These are phyloP conservation scores for Bombus consobrinus DNA, from an alignment of 1,140 invertebrate species.

Conservation along the genomic window DNA sequence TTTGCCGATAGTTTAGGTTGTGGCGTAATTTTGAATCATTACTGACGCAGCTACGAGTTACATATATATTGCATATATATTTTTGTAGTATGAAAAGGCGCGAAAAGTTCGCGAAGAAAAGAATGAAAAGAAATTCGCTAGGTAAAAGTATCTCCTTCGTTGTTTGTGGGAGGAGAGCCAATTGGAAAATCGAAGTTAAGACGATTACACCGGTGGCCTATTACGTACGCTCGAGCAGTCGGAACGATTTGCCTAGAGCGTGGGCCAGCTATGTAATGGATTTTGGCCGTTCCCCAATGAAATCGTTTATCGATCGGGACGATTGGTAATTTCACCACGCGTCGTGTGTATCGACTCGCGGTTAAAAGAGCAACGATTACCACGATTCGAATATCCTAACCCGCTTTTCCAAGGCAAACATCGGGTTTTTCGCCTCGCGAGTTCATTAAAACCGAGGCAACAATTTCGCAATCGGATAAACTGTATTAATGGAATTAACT, in stretches of 20 bases:
- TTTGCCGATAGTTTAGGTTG: too few species aligned
- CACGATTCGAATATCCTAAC: conserved; percentile 5
- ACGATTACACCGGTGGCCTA: conserved; percentile 58
- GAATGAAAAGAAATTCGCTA: conserved; percentile 4
- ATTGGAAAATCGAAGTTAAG: conserved; percentile 67
- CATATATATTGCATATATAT: too few species aligned
- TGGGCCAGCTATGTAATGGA: conserved; percentile 50
- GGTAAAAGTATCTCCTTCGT: conserved; percentile 10
- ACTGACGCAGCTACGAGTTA: too few species aligned
- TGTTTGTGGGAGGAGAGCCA: conserved; percentile 50
- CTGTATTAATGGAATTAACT: background rate
- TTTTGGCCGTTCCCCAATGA: conserved; percentile 45
- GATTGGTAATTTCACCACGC: conserved; percentile 52
- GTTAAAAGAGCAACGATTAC: conserved; percentile 46
- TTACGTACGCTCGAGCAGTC: conserved; percentile 51
- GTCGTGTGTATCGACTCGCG: conserved; percentile 8
- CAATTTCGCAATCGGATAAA: background rate
- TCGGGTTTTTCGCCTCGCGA: background rate
- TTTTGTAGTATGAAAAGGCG: too few species aligned
- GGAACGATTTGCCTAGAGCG: conserved; percentile 48
- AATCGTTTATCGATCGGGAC: conserved; percentile 40
- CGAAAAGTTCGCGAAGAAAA: too few species aligned
- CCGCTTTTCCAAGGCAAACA: background rate
- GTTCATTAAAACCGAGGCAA: background rate
- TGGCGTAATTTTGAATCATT: too few species aligned